Conservation (phyloP, 2,888 invertebrate species). For the Scaptomyza polygonia region DNA sequence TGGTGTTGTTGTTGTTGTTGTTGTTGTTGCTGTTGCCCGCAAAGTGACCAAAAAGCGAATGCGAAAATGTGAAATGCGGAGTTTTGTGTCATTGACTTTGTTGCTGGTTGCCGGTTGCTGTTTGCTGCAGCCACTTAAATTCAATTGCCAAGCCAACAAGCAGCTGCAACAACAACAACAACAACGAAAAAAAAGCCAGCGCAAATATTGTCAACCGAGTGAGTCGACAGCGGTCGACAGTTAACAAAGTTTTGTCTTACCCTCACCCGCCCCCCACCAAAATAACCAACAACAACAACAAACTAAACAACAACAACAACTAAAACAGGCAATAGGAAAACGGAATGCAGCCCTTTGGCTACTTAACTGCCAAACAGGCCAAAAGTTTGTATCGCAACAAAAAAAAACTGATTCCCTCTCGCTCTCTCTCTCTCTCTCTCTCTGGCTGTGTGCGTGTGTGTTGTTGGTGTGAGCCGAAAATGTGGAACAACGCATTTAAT, state of each 20-base stretch:
- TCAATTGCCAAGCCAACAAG: slow-evolving; percentile 68
- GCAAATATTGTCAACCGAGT: slow-evolving; percentile 71
- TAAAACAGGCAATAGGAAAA: slow-evolving; percentile 10
- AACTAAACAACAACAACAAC: slow-evolving; percentile 19
- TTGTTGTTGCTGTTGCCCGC: slow-evolving; percentile 60
- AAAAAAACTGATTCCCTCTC: slow-evolving; percentile 24
- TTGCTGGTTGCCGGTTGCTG: slow-evolving; percentile 29
- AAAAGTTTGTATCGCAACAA: slow-evolving; percentile 63
- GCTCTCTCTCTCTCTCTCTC: background rate
- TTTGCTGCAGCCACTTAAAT: slow-evolving; percentile 65
- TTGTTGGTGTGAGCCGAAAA: slow-evolving; percentile 48
- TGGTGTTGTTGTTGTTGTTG: background rate
- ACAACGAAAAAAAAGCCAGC: slow-evolving; percentile 57
- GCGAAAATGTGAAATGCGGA: slow-evolving; percentile 28
- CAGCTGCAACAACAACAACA: slow-evolving; percentile 43
- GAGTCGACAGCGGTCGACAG: slow-evolving; percentile 50
- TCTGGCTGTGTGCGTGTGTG: slow-evolving; percentile 11
- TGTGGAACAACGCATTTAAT: slow-evolving; percentile 70
- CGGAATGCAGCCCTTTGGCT: slow-evolving; percentile 62
- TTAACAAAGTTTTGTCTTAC: slow-evolving; percentile 77
- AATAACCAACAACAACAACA: slow-evolving; percentile 28
- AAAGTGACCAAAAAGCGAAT: slow-evolving; percentile 67
- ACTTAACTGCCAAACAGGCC: slow-evolving; percentile 63
- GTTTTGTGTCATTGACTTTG: slow-evolving; percentile 60
- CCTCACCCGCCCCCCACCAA: no score